Evolutionary conservation across 2,797 vertebrate genomes (phyloP).

Genomic region (Anas bernieri): DNA sequence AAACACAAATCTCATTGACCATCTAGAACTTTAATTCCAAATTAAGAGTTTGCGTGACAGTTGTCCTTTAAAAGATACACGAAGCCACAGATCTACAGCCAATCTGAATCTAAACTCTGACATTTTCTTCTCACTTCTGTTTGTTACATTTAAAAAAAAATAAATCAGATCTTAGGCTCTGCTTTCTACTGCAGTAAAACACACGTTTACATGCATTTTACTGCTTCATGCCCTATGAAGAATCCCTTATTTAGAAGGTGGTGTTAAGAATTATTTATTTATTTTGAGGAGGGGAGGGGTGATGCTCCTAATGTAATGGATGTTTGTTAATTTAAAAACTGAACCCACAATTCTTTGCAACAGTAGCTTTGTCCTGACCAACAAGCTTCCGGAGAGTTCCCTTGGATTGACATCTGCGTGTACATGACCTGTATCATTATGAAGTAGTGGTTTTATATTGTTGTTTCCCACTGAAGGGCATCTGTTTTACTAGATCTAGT

Average conservation of each 20-base stretch:
- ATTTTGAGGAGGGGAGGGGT: not conserved
- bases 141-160: not conserved
- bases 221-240: not conserved
- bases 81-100: not conserved
- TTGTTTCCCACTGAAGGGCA: not conserved
- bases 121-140: not conserved
- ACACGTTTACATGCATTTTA: not conserved
- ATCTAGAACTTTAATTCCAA: too few species aligned
- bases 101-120: not conserved
- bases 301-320: not conserved
- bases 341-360: not conserved
- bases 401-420: not conserved
- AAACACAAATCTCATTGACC: too few species aligned
- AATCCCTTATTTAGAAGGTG: not conserved
- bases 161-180: not conserved
- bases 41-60: not conserved
- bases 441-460: not conserved
- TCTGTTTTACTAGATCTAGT: not conserved
- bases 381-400: not conserved
- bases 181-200: not conserved
- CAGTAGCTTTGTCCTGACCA: not conserved
- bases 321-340: not conserved
- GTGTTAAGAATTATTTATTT: not conserved
- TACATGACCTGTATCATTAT: not conserved
- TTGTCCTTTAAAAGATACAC: not conserved